These are phyloP conservation scores for Galleria mellonella DNA, from an alignment of 1,140 invertebrate species.

Conservation along the genomic window DNA sequence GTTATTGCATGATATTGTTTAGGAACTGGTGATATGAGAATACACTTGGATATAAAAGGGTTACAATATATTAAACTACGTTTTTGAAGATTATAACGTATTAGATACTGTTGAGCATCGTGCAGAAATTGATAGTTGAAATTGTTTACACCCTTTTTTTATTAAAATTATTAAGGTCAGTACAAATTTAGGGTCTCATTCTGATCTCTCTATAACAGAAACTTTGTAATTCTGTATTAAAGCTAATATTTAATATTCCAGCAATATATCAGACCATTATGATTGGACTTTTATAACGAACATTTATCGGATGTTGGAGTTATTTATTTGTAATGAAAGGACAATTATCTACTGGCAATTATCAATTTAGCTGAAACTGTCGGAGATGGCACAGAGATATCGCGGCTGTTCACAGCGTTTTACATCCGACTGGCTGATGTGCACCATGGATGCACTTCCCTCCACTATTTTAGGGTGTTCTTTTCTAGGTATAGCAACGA, in stretches of 20 bases:
- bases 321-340: constrained; percentile 58
- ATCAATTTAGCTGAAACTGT: constrained; percentile 48
- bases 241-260: constrained; percentile 72
- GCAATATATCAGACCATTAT: constrained; percentile 59
- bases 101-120: constrained; percentile 19
- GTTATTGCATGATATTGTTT: constrained; percentile 34
- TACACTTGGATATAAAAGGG: constrained; percentile 18
- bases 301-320: constrained; percentile 66
- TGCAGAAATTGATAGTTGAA: constrained; percentile 11
- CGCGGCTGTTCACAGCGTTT: constrained; percentile 21
- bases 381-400: constrained; percentile 33
- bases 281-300: constrained; percentile 67
- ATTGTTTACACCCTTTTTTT: constrained; percentile 32
- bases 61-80: constrained; percentile 6
- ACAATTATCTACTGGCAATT: constrained; percentile 48
- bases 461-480: constrained; percentile 69
- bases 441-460: constrained; percentile 27
- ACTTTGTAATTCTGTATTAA: constrained; percentile 60
- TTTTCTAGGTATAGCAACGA: constrained; percentile 68
- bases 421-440: constrained; percentile 4
- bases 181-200: constrained; percentile 56
- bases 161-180: constrained; percentile 55
- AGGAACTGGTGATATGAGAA: constrained; percentile 23
- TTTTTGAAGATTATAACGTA: constrained; percentile 11
- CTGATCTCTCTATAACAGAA: constrained; percentile 46